A percentile compares a stretch with the other conserved stretches of the same genome.
These are phyloP conservation scores for Dicrurus megarhynchus DNA, from an alignment of 2,113 vertebrate genomes.

Conservation along the genomic window DNA sequence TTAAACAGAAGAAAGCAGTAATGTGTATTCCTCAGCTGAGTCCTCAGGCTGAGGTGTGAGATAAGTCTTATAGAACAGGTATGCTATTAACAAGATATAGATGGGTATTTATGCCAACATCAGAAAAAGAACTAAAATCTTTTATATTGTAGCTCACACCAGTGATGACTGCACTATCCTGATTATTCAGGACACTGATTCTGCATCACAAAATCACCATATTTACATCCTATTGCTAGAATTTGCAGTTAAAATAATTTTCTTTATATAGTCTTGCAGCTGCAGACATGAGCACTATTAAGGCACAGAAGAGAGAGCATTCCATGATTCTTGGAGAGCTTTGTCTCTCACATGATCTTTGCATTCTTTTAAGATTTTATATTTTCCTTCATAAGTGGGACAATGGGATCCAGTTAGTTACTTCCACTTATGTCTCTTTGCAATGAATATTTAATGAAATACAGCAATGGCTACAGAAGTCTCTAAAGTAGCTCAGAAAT, in stretches of 20 bases:
- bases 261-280: neutral
- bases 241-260: neutral
- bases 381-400: neutral
- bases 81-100: neutral
- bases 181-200: conserved; percentile 2
- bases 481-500: neutral
- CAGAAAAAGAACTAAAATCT: neutral
- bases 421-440: neutral
- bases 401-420: neutral
- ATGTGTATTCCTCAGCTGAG: neutral
- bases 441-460: neutral
- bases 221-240: neutral
- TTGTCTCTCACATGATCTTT: neutral
- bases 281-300: neutral
- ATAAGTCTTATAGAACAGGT: neutral
- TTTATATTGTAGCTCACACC: neutral
- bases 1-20: neutral
- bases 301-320: neutral
- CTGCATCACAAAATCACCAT: neutral
- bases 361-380: neutral
- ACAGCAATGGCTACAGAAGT: neutral
- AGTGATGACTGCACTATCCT: neutral
- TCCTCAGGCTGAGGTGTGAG: neutral
- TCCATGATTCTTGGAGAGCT: neutral
- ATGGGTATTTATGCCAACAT: neutral